Conservation (phyloP, 2,797 vertebrate genomes). For the Cyprinodon diabolis region DNA sequence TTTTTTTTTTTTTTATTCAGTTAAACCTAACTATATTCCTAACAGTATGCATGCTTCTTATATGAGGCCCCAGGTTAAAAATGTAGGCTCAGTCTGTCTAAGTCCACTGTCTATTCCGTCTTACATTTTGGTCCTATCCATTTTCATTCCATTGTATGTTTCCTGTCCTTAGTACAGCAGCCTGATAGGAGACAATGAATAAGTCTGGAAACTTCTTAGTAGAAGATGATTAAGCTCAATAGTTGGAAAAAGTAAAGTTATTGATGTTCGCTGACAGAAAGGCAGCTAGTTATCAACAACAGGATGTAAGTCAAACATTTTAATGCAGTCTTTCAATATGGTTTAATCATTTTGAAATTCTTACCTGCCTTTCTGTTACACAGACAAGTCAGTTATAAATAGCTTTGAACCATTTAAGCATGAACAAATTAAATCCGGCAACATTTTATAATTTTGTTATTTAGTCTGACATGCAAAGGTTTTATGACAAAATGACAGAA, state of each 20-base stretch:
- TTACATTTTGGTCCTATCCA: background rate
- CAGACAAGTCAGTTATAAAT: constrained; percentile 24
- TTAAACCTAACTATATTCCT: no score
- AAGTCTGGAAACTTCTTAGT: background rate
- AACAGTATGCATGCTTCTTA: no score
- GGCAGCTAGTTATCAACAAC: constrained; percentile 34
- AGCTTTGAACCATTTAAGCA: constrained; percentile 23
- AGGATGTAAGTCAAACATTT: constrained; percentile 25
- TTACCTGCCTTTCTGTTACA: constrained; percentile 39
- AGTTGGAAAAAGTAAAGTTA: constrained; percentile 21
- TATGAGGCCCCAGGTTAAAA: background rate
- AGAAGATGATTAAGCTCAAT: constrained; percentile 2
- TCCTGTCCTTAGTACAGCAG: no score
- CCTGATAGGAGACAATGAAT: background rate
- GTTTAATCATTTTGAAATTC: constrained; percentile 43
- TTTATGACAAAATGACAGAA: constrained; percentile 15
- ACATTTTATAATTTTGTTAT: constrained; percentile 16
- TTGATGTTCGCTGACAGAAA: constrained; percentile 16
- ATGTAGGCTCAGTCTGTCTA: background rate
- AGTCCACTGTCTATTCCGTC: background rate
- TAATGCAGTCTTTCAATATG: constrained; percentile 41
- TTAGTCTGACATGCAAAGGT: constrained; percentile 16
- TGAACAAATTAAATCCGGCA: constrained; percentile 30
- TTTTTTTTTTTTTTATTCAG: no score
- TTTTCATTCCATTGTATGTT: background rate